Conservation (phyloP, 2,888 invertebrate genomes). For the Seira sanloemensis region DNA sequence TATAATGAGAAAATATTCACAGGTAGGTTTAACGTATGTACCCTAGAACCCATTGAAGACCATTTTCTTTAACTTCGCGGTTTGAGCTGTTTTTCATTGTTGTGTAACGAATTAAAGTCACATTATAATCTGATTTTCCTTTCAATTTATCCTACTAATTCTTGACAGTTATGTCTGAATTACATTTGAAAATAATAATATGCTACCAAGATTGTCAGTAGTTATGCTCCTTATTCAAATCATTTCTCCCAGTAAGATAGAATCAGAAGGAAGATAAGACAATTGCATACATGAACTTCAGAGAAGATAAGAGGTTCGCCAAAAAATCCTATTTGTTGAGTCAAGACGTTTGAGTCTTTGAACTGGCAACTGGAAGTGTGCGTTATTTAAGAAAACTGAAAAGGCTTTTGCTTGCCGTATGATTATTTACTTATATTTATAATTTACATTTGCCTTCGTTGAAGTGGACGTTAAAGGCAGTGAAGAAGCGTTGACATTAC, state of each 20-base stretch:
- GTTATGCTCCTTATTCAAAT: too few species aligned
- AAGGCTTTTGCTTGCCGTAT: neutral
- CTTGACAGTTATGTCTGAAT: neutral
- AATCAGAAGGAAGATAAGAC: neutral
- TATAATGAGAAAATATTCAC: too few species aligned
- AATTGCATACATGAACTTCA: neutral
- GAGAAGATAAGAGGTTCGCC: neutral
- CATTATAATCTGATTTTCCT: neutral
- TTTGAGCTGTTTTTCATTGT: too few species aligned
- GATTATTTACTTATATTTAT: too few species aligned
- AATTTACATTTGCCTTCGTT: too few species aligned
- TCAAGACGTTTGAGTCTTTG: neutral
- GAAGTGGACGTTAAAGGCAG: neutral
- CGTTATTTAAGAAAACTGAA: neutral
- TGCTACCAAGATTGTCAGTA: too few species aligned
- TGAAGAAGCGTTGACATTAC: neutral
- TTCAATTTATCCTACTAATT: neutral
- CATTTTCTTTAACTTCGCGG: too few species aligned
- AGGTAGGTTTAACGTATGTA: too few species aligned
- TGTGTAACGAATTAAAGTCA: too few species aligned
- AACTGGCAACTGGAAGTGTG: too few species aligned
- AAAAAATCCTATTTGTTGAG: neutral
- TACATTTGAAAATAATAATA: neutral
- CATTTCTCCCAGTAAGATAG: too few species aligned
- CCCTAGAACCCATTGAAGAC: too few species aligned